Evolutionary conservation across 2,888 invertebrate species (phyloP).

Genomic region (Apantesis nais): DNA sequence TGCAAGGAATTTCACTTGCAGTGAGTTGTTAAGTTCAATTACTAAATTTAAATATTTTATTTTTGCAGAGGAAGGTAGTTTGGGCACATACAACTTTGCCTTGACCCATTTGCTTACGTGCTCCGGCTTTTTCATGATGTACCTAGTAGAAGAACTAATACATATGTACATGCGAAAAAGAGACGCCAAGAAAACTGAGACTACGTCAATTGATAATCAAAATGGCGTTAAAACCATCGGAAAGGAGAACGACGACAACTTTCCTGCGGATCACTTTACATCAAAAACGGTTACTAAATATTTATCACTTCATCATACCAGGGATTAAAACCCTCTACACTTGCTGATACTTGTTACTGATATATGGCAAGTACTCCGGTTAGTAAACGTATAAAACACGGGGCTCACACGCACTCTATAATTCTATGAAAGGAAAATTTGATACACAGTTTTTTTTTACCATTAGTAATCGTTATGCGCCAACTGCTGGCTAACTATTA

Average conservation of each 20-base stretch:
- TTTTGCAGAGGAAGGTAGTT: conserved; percentile 61
- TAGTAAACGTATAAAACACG: neutral
- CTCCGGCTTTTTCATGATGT: conserved; percentile 91
- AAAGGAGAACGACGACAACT: conserved; percentile 71
- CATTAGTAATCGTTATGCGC: neutral
- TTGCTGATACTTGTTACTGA: neutral
- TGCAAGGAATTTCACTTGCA: neutral
- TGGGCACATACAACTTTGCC: conserved; percentile 86
- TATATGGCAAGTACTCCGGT: neutral
- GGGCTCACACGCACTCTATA: neutral
- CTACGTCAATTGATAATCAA: conserved; percentile 67
- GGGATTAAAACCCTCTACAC: neutral
- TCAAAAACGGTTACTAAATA: conserved; percentile 41
- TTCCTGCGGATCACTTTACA: conserved; percentile 77
- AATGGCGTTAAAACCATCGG: conserved; percentile 48
- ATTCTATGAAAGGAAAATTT: neutral
- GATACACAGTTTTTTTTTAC: neutral
- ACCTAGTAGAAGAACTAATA: conserved; percentile 91
- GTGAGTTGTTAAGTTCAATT: too few species aligned
- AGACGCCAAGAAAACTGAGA: conserved; percentile 66
- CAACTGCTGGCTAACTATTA: neutral
- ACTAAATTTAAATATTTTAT: conserved; percentile 7
- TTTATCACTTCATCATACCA: neutral
- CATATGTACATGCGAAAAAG: conserved; percentile 88
- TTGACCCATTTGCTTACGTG: conserved; percentile 91